These are phyloP conservation scores for Galbula dea DNA, from an alignment of 2,113 vertebrate species.

Conservation along the genomic window DNA sequence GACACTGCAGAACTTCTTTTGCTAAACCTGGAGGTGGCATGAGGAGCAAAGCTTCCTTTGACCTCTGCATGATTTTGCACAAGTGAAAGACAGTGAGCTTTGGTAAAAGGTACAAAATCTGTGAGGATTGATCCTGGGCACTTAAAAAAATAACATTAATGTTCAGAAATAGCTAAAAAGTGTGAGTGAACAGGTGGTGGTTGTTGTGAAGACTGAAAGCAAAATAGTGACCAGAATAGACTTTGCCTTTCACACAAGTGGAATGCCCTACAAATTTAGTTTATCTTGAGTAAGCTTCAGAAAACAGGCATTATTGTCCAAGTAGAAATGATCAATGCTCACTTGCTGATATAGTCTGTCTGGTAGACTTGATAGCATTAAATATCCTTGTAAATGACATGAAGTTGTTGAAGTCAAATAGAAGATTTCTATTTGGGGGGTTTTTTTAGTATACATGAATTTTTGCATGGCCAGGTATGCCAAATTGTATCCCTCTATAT, in stretches of 20 bases:
- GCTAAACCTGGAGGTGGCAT: neutral
- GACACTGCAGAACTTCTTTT: neutral
- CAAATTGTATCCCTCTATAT: neutral
- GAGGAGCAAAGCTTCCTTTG: neutral
- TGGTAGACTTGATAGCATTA: neutral
- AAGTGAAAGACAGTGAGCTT: neutral
- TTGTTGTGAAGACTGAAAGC: neutral
- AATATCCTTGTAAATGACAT: neutral
- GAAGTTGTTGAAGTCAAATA: neutral
- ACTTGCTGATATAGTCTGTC: neutral
- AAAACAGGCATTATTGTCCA: neutral
- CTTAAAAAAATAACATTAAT: neutral
- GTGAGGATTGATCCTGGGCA: neutral
- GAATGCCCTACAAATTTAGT: neutral
- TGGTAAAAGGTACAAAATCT: neutral
- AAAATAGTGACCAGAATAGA: neutral
- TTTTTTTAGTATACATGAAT: neutral
- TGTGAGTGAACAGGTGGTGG: neutral
- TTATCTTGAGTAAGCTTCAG: neutral
- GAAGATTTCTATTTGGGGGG: neutral
- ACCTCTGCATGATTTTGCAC: neutral
- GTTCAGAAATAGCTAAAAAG: neutral
- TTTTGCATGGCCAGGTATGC: neutral
- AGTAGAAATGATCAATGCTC: neutral
- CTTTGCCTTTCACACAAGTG: neutral